Conservation (phyloP, 2,113 vertebrate genomes). For the Zootoca vivipara region DNA sequence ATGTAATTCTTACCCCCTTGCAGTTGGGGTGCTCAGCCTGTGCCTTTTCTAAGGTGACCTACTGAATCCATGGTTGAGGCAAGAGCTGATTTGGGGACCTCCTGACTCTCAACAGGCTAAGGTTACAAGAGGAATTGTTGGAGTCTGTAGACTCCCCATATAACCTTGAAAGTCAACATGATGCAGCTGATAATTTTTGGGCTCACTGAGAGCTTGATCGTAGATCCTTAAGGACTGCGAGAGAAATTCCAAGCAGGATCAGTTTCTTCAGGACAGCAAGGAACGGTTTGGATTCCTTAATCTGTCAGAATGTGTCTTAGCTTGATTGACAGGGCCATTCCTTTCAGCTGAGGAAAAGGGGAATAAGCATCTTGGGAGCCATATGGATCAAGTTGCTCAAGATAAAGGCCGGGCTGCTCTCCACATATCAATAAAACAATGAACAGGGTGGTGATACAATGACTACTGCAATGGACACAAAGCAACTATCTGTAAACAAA, state of each 20-base stretch:
- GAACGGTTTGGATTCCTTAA: not conserved
- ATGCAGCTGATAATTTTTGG: not conserved
- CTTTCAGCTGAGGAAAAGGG: not conserved
- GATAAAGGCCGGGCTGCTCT: too few relatives aligned
- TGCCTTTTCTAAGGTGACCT: not conserved
- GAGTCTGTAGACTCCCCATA: too few relatives aligned
- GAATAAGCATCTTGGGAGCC: not conserved
- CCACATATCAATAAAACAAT: too few relatives aligned
- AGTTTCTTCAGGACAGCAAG: too few relatives aligned
- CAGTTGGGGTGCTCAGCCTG: not conserved
- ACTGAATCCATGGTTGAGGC: not conserved
- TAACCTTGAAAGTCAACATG: not conserved
- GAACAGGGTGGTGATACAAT: too few relatives aligned
- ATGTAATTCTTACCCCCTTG: not conserved
- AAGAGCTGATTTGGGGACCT: not conserved
- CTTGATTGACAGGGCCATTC: not conserved
- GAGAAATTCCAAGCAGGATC: not conserved
- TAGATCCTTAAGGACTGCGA: not conserved
- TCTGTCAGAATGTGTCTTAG: not conserved
- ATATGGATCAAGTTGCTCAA: not conserved
- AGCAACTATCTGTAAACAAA: too few relatives aligned
- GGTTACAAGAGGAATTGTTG: not conserved
- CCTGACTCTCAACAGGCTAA: not conserved
- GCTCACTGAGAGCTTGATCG: not conserved
- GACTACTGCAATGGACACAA: too few relatives aligned